Base-by-base conservation (phyloP, 2,888 invertebrate species). In the Herminia tarsipennalis region DNA sequence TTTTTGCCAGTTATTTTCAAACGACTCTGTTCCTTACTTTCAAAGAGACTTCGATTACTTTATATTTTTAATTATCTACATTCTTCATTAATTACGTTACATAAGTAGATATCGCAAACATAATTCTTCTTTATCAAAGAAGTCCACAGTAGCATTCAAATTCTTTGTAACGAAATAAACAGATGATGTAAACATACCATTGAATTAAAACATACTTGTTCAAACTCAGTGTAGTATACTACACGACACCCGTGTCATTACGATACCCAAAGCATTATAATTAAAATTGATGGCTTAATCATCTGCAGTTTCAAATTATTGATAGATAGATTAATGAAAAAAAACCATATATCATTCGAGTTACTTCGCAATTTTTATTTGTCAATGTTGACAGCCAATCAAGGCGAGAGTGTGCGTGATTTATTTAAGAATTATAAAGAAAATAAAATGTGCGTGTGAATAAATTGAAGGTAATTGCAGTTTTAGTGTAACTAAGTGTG, bases 261-360 rank as follows among this genome's bases (percentile, higher is more conserved):
- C 62, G 56, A 56, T 65, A 70, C 52, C 64, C 50, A 70, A 73
- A 63, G 53, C 57, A 65, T 71, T 73, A 73, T 81, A 83, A 83
- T 83, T 78, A 82, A 79, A 78, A 81, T 81, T 83, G 79, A 88
- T 86, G 83, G 76, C 73, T 85, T 75, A 77, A 87, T 86, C 74
- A 51, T 62, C 34, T 13, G 56, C 62, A 59, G 67, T 64, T 49
- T 66, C 69, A 45, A 67, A 71, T 73, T 72, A 76, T 76, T 74
- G 72, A 78, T 74, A 66, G 73, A 68, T 66, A 53, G 56, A 69
- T 75, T 73, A 66, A 78, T 77, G 66, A 70, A 80, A 76, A 70
- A 62, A 70, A 74, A 74, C 78, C 60, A 63, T 64, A 75, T 73
- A 75, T 81, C 76, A 81, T 83, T 74, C 62, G 66, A 55, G 66